Conservation (phyloP, 2,797 vertebrate genomes). For the Thamnophis elegans region DNA sequence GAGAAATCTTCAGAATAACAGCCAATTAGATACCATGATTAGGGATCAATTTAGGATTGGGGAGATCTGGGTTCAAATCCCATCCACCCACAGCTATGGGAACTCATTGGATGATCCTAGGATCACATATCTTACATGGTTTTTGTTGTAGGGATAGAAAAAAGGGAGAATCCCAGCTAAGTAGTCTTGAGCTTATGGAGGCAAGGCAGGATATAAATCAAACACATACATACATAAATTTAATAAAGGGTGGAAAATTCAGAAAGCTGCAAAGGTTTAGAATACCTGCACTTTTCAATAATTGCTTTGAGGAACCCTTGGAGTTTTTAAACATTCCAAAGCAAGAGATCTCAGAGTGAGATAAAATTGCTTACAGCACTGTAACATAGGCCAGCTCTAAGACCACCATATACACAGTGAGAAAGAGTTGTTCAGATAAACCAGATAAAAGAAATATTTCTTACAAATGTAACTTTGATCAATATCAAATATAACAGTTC, state of each 20-base stretch:
- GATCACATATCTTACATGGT: neutral
- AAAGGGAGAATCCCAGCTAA: neutral
- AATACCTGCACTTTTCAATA: neutral
- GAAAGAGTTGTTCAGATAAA: neutral
- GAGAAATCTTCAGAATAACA: neutral
- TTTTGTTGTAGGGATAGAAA: neutral
- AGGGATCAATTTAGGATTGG: neutral
- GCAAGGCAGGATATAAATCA: neutral
- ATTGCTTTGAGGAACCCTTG: neutral
- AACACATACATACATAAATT: neutral
- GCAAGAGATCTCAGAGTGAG: neutral
- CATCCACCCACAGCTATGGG: neutral
- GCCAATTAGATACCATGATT: neutral
- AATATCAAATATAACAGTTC: slow-evolving; percentile 39
- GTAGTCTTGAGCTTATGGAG: neutral
- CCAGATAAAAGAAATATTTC: neutral
- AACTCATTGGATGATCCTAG: neutral
- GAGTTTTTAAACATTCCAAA: neutral
- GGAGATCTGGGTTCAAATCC: neutral
- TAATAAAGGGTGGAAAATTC: neutral
- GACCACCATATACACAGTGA: neutral
- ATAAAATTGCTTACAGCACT: neutral
- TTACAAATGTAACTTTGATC: neutral
- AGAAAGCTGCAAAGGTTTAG: neutral
- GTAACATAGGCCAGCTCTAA: neutral